phyloP scores from a whole-genome alignment of 2,113 vertebrate species.

The Chionomys nivalis region DNA sequence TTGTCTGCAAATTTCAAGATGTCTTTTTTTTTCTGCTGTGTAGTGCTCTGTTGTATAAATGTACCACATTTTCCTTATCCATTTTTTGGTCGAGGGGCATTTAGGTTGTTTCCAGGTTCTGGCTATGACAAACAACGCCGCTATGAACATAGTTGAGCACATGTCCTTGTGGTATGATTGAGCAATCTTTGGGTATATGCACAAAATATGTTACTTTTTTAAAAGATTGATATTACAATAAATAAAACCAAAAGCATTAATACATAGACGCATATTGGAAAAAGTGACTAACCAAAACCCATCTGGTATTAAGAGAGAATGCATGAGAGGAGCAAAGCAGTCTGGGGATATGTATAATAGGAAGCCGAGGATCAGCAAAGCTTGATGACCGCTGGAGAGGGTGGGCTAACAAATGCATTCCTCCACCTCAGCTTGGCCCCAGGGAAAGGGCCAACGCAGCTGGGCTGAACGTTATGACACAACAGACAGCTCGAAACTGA shows the following conservation, averaged over 20 bases:
- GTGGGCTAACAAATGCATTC: background rate
- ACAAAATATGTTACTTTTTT: background rate
- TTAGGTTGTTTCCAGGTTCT: too few species aligned
- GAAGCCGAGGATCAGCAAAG: slow-evolving; percentile 27
- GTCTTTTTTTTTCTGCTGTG: too few species aligned
- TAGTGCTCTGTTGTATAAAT: too few species aligned
- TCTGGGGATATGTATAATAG: slow-evolving; percentile 60
- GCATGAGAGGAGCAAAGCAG: background rate
- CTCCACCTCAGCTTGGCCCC: slow-evolving; percentile 12
- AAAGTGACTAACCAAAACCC: slow-evolving; percentile 41
- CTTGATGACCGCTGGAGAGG: background rate
- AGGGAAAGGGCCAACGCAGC: background rate
- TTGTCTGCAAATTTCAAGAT: too few species aligned
- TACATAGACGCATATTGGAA: background rate
- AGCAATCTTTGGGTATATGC: too few species aligned
- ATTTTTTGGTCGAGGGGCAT: too few species aligned
- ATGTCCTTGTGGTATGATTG: too few species aligned
- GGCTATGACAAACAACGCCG: too few species aligned
- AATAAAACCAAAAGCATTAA: background rate
- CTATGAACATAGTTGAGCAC: too few species aligned
- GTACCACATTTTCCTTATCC: too few species aligned
- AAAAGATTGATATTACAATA: background rate
- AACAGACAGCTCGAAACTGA: background rate
- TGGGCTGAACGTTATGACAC: slow-evolving; percentile 3
- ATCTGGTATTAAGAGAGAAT: background rate